These are phyloP conservation scores for Vulpes lagopus DNA, from an alignment of 2,113 vertebrate genomes.

Conservation along the genomic window DNA sequence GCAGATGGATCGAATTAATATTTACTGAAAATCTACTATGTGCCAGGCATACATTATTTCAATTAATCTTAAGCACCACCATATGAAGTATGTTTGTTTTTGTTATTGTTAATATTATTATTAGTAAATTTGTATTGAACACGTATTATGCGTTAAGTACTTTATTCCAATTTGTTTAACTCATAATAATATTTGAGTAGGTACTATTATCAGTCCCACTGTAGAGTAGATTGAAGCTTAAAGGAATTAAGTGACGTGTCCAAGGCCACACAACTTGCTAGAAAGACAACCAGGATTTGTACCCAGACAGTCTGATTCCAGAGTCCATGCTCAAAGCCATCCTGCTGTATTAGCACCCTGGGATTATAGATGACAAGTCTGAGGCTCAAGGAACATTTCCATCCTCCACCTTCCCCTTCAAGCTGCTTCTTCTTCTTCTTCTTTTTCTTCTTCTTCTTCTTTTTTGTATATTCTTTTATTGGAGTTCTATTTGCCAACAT, in stretches of 20 bases:
- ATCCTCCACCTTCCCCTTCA: background rate
- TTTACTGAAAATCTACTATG: background rate
- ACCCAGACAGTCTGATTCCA: background rate
- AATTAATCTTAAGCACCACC: background rate
- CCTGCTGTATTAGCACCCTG: background rate
- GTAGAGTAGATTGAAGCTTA: slow-evolving; percentile 9
- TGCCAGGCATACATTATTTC: background rate
- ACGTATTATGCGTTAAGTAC: background rate
- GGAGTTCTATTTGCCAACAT: no score
- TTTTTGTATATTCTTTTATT: no score
- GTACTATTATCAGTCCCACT: background rate
- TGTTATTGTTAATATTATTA: background rate
- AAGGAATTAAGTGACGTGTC: background rate
- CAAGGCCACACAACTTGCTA: background rate
- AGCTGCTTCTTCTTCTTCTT: background rate
- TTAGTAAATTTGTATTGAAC: background rate
- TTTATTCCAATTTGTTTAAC: background rate
- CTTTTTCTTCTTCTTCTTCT: no score
- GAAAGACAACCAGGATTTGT: background rate
- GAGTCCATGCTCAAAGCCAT: background rate
- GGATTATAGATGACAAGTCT: background rate
- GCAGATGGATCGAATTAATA: background rate
- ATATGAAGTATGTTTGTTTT: background rate
- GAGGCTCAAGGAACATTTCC: background rate
- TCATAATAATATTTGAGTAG: background rate